Evolutionary conservation across 2,113 vertebrate genomes (phyloP).

Genomic region (Neomonachus schauinslandi): DNA sequence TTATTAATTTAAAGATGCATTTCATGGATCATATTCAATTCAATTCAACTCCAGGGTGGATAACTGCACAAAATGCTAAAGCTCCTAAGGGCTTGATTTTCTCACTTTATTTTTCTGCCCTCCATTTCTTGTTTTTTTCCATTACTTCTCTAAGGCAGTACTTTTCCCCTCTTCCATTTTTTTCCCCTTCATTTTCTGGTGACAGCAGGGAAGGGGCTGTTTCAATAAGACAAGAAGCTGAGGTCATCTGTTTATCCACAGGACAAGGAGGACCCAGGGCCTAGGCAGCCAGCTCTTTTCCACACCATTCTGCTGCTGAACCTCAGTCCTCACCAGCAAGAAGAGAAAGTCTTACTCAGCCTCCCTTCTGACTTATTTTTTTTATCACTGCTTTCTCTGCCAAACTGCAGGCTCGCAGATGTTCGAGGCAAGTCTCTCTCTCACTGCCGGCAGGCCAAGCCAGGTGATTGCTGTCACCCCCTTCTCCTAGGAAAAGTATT

Average conservation of each 20-base stretch:
- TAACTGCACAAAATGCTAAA: background rate
- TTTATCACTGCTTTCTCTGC: background rate
- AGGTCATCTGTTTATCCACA: background rate
- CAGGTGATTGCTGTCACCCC: background rate
- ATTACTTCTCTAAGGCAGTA: background rate
- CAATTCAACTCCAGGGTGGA: background rate
- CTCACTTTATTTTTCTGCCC: background rate
- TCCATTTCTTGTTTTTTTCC: background rate
- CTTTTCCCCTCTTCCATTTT: background rate
- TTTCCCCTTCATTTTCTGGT: background rate
- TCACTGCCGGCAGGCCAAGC: background rate
- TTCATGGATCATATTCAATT: conserved; percentile 20
- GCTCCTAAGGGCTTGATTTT: background rate
- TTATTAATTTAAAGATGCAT: conserved; percentile 56
- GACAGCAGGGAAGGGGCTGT: background rate
- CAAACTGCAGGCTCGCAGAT: background rate
- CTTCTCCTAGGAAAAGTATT: background rate
- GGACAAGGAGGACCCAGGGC: background rate
- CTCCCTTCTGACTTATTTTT: background rate
- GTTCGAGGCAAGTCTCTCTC: background rate
- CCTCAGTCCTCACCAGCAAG: background rate
- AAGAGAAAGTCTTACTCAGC: background rate
- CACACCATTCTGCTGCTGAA: background rate
- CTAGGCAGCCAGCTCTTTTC: background rate
- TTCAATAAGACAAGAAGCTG: background rate